Evolutionary conservation across 2,113 vertebrate species (phyloP), one percentile per base, ranked within the genome.

Genomic region (Uropsilus gracilis): DNA sequence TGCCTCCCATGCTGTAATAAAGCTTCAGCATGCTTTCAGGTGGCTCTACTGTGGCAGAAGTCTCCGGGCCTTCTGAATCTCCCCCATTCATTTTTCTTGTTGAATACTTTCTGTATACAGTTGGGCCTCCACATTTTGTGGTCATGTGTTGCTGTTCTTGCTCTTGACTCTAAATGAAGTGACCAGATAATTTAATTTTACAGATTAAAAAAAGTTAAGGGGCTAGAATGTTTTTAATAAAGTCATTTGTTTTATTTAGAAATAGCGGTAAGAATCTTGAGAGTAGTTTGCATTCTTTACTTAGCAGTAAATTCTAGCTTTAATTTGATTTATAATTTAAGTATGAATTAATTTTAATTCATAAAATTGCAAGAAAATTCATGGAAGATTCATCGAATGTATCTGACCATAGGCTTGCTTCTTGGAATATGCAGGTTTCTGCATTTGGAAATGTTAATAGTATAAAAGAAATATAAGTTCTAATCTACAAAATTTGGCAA

Each of bases 381-480:
- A 48, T 48, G 73, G n/a, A 82, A 55, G 44, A 48, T 24, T 93
- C 44, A n/a, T 73, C 84, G 37, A 95, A 6, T 69, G 5, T 26
- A 48, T 92, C 53, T 89, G 66, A 78, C 42, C 6, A 85, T 13
- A 75, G 64, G 26, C 22, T 94, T 90, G 6, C 75, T 89, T 91
- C 39, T 68, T 53, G 26, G 72, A 30, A 42, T 26, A 80, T n/a
- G 8, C 46, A 8, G 73, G 24, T 55, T 75, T 90, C 80, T 90
- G n/a, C 66, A 71, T 92, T 77, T 94, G 73, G 30, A 94, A 93
- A 75, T 90, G 39, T 94, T 83, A 78, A 71, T 1, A 73, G 37
- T 37, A 63, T 44, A 55, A 39, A 32, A 72, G 69, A 86, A 66
- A 22, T 30, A 34, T 5, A 71, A 59, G 9, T 93, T 82, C 46